phyloP scores from a whole-genome alignment of 2,797 vertebrate species.

The Peromyscus eremicus region DNA sequence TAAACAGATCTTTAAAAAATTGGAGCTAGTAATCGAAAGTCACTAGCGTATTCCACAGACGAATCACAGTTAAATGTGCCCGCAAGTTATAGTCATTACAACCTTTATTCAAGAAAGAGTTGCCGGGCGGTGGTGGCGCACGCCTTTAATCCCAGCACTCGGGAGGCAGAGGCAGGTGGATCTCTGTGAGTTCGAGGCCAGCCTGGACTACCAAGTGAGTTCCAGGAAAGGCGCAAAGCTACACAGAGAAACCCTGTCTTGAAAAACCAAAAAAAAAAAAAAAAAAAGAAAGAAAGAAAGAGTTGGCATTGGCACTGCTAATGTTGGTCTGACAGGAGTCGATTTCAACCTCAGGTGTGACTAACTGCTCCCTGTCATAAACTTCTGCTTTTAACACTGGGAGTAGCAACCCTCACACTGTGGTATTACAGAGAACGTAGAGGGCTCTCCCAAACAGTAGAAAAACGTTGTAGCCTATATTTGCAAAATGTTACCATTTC shows the following conservation, averaged over 20 bases:
- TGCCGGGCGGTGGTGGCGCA: no score
- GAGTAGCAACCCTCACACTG: neutral
- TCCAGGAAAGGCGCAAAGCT: no score
- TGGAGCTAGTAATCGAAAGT: neutral
- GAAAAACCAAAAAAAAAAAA: no score
- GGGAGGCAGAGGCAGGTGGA: no score
- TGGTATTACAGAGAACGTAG: neutral
- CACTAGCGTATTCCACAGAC: neutral
- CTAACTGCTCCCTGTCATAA: conserved; percentile 12
- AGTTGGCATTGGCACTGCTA: neutral
- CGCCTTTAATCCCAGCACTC: no score
- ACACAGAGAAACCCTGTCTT: no score
- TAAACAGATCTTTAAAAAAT: neutral
- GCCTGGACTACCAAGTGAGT: no score
- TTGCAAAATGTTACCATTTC: conserved; percentile 22
- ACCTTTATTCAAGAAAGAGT: neutral
- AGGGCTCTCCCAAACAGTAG: neutral
- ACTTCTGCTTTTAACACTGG: neutral
- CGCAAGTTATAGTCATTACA: neutral
- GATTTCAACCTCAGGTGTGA: conserved; percentile 13
- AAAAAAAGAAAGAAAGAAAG: no score
- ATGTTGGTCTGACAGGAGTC: neutral
- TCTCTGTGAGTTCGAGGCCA: no score
- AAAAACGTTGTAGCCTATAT: neutral
- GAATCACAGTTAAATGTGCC: neutral